phyloP scores from a whole-genome alignment of 2,888 invertebrate genomes.

The Eremobia ochroleuca region DNA sequence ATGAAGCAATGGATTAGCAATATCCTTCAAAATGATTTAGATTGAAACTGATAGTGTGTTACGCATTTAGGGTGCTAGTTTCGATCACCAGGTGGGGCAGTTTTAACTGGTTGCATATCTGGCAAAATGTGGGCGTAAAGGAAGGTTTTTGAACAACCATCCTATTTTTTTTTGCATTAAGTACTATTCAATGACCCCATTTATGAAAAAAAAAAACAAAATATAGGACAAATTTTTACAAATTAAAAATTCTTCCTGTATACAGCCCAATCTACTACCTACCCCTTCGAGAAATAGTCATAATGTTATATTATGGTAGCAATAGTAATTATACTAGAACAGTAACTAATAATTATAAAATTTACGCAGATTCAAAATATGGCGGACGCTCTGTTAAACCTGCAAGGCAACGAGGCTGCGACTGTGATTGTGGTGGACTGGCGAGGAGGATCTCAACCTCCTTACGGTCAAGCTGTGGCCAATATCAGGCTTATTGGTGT shows the following conservation, averaged over 20 bases:
- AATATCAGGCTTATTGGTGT: conserved; percentile 97
- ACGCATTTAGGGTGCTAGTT: too few species aligned
- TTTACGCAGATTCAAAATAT: conserved; percentile 92
- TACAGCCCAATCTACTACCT: background rate
- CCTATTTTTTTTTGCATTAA: background rate
- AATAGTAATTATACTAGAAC: background rate
- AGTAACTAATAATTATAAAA: background rate
- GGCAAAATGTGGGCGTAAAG: background rate
- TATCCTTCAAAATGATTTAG: too few species aligned
- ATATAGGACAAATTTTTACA: background rate
- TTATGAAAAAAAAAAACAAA: background rate
- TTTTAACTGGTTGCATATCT: background rate
- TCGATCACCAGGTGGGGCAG: background rate
- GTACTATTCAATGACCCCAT: background rate
- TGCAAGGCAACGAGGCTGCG: conserved; percentile 92
- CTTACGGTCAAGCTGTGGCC: conserved; percentile 97
- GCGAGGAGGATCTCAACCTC: conserved; percentile 96
- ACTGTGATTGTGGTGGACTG: conserved; percentile 96
- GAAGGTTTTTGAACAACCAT: background rate
- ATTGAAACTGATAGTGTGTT: too few species aligned
- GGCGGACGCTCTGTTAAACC: conserved; percentile 93
- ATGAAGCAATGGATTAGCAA: too few species aligned
- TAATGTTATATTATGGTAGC: background rate
- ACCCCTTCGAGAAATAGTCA: background rate
- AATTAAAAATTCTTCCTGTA: background rate